phyloP scores from a whole-genome alignment of 2,113 vertebrate species.

The Helogale parvula region DNA sequence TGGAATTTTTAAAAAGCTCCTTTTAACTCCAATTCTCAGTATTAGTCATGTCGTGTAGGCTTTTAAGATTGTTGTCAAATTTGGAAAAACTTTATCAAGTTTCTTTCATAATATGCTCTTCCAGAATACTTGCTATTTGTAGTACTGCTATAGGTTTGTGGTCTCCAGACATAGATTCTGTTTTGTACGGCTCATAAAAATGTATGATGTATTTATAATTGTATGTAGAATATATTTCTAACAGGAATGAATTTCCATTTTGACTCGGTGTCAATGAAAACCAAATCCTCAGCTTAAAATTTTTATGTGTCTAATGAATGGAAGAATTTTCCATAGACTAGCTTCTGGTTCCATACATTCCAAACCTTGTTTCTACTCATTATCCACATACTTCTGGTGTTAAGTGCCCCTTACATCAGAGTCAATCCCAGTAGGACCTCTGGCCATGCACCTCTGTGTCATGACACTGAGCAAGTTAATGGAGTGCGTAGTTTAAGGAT shows the following conservation, averaged over 20 bases:
- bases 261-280: conserved; percentile 46
- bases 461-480: neutral
- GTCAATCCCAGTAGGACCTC: neutral
- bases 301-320: conserved; percentile 35
- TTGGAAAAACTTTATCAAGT: neutral
- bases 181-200: neutral
- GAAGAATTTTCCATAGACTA: conserved; percentile 49
- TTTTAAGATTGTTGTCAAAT: neutral
- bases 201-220: conserved; percentile 4
- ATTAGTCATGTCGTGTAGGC: neutral
- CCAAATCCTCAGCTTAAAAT: conserved; percentile 35
- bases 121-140: neutral
- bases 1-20: neutral
- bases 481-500: neutral
- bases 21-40: neutral
- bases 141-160: neutral
- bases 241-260: conserved; percentile 41
- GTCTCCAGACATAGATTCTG: neutral
- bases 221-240: conserved; percentile 8
- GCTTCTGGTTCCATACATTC: neutral
- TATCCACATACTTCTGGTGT: neutral
- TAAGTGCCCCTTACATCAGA: neutral
- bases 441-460: neutral
- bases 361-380: conserved; percentile 4
- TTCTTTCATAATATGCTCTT: neutral